Evolutionary conservation across 2,888 invertebrate genomes (phyloP).

Genomic region (Bellardia pandia): DNA sequence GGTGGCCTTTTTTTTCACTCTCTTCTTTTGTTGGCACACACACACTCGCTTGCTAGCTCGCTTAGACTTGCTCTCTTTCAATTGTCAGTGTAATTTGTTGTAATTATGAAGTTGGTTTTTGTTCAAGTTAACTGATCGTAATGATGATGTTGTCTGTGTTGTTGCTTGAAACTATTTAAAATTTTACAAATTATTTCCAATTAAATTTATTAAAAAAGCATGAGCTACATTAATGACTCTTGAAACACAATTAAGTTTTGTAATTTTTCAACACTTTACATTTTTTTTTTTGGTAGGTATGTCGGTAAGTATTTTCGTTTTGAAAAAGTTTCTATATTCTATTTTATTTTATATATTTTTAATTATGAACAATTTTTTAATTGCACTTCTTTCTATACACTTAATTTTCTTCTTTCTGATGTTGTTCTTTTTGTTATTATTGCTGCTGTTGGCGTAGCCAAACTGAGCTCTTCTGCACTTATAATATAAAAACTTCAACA

Average conservation of each 20-base stretch:
- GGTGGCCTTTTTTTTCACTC: too few relatives aligned
- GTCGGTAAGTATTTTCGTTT: slow-evolving; percentile 14
- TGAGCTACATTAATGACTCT: slow-evolving; percentile 46
- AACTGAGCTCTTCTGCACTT: slow-evolving; percentile 49
- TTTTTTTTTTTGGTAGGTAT: neutral
- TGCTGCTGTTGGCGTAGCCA: slow-evolving; percentile 39
- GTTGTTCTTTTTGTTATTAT: too few relatives aligned
- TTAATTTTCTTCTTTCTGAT: slow-evolving; percentile 39
- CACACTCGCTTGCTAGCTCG: slow-evolving; percentile 5
- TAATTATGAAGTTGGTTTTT: slow-evolving; percentile 58
- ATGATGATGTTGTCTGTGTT: slow-evolving; percentile 49
- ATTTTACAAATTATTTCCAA: slow-evolving; percentile 42
- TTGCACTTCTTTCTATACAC: slow-evolving; percentile 24
- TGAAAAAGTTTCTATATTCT: slow-evolving; percentile 26
- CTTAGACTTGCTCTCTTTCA: slow-evolving; percentile 37
- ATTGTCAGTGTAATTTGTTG: slow-evolving; percentile 48
- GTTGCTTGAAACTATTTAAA: slow-evolving; percentile 48
- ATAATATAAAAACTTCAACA: slow-evolving; percentile 34
- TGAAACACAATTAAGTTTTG: slow-evolving; percentile 58
- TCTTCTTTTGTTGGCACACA: slow-evolving; percentile 10
- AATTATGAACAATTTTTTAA: slow-evolving; percentile 22
- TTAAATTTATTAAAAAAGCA: slow-evolving; percentile 38
- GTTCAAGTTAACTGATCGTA: slow-evolving; percentile 65
- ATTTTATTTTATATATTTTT: slow-evolving; percentile 12
- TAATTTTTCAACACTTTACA: slow-evolving; percentile 21